Evolutionary conservation across 2,888 invertebrate species (phyloP).

Genomic region (Drosophila kuntzei): DNA sequence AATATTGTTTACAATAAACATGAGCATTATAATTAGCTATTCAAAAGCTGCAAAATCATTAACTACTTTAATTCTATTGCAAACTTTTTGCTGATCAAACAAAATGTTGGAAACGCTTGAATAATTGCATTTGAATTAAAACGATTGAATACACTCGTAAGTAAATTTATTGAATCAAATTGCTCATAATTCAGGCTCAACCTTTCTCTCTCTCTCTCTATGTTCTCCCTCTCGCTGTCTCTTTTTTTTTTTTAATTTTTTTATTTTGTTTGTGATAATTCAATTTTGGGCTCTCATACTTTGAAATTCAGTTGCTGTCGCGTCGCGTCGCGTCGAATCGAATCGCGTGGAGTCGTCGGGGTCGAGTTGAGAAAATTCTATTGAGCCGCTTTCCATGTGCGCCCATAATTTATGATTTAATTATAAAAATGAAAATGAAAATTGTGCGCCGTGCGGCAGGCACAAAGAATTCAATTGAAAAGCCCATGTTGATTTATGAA

Average conservation of each 20-base stretch:
- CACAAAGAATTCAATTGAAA: conserved; percentile 65
- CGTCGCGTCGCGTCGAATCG: conserved; percentile 4
- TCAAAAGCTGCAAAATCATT: neutral
- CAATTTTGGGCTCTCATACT: conserved; percentile 17
- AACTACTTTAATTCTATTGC: conserved; percentile 8
- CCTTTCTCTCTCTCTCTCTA: neutral
- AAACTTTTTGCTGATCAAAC: conserved; percentile 31
- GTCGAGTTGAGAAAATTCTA: conserved; percentile 43
- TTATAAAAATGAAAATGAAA: conserved; percentile 60
- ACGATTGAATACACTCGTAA: conserved; percentile 24
- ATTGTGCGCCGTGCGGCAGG: conserved; percentile 28
- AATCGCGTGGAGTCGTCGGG: conserved; percentile 10
- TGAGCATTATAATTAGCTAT: neutral
- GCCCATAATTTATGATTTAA: conserved; percentile 72
- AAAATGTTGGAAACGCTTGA: conserved; percentile 37
- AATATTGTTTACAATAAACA: neutral
- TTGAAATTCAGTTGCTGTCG: conserved; percentile 26
- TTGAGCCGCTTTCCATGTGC: conserved; percentile 53
- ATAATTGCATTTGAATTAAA: conserved; percentile 32
- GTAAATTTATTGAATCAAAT: conserved; percentile 29
- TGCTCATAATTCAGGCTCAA: conserved; percentile 18
- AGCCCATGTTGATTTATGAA: conserved; percentile 75
- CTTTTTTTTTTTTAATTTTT: neutral
- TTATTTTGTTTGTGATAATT: conserved; percentile 13
- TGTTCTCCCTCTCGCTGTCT: neutral